Evolutionary conservation across 2,113 vertebrate genomes (phyloP).

Genomic region (Piaya cayana): DNA sequence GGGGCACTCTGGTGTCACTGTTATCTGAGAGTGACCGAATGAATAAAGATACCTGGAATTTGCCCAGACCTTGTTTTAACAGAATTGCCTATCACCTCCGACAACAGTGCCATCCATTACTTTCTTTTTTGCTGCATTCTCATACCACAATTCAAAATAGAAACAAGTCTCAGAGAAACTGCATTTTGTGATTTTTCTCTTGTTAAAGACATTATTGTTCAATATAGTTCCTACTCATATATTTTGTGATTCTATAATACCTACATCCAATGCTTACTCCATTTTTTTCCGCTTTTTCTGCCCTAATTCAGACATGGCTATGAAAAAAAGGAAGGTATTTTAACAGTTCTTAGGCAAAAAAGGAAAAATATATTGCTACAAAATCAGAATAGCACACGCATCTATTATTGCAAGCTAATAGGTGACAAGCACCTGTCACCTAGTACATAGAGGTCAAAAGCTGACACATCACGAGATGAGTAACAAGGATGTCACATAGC

Average conservation of each 20-base stretch:
- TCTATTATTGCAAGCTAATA: not conserved
- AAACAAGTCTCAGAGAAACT: not conserved
- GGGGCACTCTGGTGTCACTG: not conserved
- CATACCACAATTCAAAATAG: not conserved
- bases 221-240: not conserved
- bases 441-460: not conserved
- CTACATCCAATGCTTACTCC: not conserved
- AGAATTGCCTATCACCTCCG: not conserved
- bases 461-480: not conserved
- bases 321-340: not conserved
- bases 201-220: not conserved
- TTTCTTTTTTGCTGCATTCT: not conserved
- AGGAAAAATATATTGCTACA: not conserved
- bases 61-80: not conserved
- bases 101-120: not conserved
- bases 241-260: no score
- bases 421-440: not conserved
- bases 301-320: not conserved
- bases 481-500: not conserved
- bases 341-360: not conserved
- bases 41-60: not conserved
- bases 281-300: not conserved
- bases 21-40: not conserved
- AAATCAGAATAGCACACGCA: not conserved
- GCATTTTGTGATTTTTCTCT: not conserved